phyloP scores from a whole-genome alignment of 1,140 invertebrate genomes.

The Zelostemma sp. region DNA sequence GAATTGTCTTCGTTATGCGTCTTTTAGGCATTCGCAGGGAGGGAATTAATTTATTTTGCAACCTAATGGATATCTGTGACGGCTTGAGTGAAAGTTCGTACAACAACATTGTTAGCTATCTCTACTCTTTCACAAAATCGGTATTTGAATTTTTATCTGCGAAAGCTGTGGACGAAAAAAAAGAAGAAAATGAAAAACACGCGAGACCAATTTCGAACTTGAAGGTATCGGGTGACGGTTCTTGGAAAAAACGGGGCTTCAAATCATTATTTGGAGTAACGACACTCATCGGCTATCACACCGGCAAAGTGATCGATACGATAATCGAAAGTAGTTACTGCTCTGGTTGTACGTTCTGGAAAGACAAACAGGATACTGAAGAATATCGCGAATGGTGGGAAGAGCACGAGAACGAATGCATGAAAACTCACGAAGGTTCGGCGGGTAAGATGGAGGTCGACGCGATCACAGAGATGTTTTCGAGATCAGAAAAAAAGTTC shows the following conservation, averaged over 20 bases:
- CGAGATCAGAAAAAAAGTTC: slow-evolving; percentile 5
- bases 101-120: neutral
- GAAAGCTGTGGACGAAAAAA: slow-evolving; percentile 4
- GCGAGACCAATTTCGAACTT: too few species aligned
- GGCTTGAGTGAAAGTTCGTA: neutral
- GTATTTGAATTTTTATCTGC: neutral
- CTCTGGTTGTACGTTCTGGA: slow-evolving; percentile 11
- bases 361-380: slow-evolving; percentile 5
- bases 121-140: neutral
- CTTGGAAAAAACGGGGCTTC: too few species aligned
- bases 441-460: slow-evolving; percentile 12
- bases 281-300: too few species aligned
- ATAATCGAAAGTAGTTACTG: slow-evolving; percentile 11
- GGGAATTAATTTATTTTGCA: slow-evolving; percentile 3
- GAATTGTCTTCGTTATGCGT: slow-evolving; percentile 3
- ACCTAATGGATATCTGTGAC: slow-evolving; percentile 1
- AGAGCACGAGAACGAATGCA: slow-evolving; percentile 1
- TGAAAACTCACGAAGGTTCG: slow-evolving; percentile 6
- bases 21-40: neutral
- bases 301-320: neutral
- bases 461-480: slow-evolving; percentile 19
- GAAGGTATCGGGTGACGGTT: too few species aligned
- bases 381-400: slow-evolving; percentile 10
- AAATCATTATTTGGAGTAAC: too few species aligned
- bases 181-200: slow-evolving; percentile 9